A percentile compares a stretch with the other conserved stretches of the same genome.
phyloP scores from a whole-genome alignment of 1,140 invertebrate genomes.

The Musca domestica region DNA sequence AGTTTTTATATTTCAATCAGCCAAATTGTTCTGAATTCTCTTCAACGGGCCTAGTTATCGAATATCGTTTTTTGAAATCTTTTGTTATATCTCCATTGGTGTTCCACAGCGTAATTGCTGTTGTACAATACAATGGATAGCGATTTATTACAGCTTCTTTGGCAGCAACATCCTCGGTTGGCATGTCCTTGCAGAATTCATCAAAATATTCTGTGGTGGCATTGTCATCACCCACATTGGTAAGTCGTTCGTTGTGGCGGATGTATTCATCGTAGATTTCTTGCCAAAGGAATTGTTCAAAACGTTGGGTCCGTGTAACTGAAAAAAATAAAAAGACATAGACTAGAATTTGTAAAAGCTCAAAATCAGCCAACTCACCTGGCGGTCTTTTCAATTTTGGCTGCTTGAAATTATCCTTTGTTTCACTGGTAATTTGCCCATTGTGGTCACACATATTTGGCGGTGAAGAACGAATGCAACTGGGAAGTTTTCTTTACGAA shows the following conservation, averaged over 20 bases:
- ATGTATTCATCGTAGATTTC: slow-evolving; percentile 44
- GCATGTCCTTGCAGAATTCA: slow-evolving; percentile 43
- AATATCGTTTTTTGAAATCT: slow-evolving; percentile 42
- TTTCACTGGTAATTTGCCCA: slow-evolving; percentile 14
- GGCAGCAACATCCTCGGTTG: slow-evolving; percentile 35
- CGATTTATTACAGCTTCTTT: slow-evolving; percentile 37
- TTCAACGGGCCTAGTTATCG: slow-evolving; percentile 38
- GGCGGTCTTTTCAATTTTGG: slow-evolving; percentile 26
- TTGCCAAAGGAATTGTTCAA: slow-evolving; percentile 46
- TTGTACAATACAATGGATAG: slow-evolving; percentile 46
- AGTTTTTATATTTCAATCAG: too few relatives aligned
- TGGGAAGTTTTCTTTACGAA: too few relatives aligned
- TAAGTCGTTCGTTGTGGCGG: slow-evolving; percentile 31
- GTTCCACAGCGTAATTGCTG: slow-evolving; percentile 43
- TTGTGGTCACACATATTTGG: slow-evolving; percentile 11
- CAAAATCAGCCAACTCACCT: neutral
- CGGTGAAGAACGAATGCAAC: neutral
- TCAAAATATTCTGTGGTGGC: slow-evolving; percentile 39
- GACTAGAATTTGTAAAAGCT: neutral
- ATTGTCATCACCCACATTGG: neutral
- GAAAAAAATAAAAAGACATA: neutral
- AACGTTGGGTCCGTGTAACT: slow-evolving; percentile 39
- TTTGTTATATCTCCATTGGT: slow-evolving; percentile 40
- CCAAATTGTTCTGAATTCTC: slow-evolving; percentile 46
- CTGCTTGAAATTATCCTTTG: slow-evolving; percentile 23